Base-by-base conservation (phyloP, 2,888 invertebrate genomes). In the Drosophila cracens region DNA sequence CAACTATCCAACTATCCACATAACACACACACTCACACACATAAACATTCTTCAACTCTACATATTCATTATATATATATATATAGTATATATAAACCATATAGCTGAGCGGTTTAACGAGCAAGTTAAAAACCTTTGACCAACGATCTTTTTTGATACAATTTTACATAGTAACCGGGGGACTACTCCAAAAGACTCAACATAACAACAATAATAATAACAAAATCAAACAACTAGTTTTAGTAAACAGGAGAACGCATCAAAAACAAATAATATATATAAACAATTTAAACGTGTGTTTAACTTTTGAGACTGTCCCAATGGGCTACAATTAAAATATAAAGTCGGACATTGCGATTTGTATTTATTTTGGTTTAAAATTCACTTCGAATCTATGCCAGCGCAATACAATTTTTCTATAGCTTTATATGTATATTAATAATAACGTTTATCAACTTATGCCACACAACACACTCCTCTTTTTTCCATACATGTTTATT, bases 351-450 rank as follows among this genome's bases (percentile, higher is more conserved):
- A 38, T 57, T 72, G 49, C 54, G 49, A 57, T 38, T 70, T n/a
- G 51, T 49, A 54, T 58, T 72, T 58, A 77, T 67, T 65, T 70
- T 54, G 46, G 60, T 80, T 64, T 46, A 59, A 60, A 65, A 64
- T 65, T 63, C 40, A 62, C 38, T 49, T 66, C 29, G 27, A 29
- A 48, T 21, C 21, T 43, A 60, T 71, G 61, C 73, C 53, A 67
- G 65, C 64, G 56, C 61, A 70, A 49, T 29, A 54, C 33, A 62
- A 60, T 36, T 74, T 78, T 90, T 89, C 76, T 89, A 89, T 89
- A 86, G 86, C 89, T 90, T 90, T 86, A 89, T 83, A 89, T 87
- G 87, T 83, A 90, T 81, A 84, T 87, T 89, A 76, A 74, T 82
- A 79, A 56, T 46, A 75, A 68, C 62, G 70, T 65, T 83, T 77